Conservation (phyloP, 23 tunicate species). For the Halocynthia aurantium region DNA sequence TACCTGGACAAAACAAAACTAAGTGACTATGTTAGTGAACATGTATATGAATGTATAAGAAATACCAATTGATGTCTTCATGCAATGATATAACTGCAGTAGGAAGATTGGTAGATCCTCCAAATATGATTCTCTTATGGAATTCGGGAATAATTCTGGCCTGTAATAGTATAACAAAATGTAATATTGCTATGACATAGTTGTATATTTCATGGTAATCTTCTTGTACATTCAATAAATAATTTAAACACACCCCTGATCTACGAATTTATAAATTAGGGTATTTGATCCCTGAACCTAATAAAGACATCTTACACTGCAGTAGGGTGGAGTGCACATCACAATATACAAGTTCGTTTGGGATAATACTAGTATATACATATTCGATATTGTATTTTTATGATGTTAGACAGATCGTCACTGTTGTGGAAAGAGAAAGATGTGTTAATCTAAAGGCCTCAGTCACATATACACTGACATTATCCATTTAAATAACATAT, state of each 20-base stretch:
- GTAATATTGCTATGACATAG: too few relatives aligned
- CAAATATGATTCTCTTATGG: background rate
- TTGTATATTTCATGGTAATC: background rate
- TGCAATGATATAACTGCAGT: conserved; percentile 29
- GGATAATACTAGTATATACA: too few relatives aligned
- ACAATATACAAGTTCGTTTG: too few relatives aligned
- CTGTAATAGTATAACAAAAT: conserved; percentile 3
- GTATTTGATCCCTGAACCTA: too few relatives aligned
- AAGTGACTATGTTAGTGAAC: background rate
- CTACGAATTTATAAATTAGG: too few relatives aligned
- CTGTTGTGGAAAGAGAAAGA: too few relatives aligned
- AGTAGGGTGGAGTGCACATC: too few relatives aligned
- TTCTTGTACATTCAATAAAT: background rate
- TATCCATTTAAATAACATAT: background rate
- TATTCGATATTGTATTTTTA: too few relatives aligned
- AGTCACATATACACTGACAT: background rate
- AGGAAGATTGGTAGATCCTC: background rate
- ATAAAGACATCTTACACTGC: too few relatives aligned
- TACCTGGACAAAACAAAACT: conserved; percentile 22
- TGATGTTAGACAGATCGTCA: too few relatives aligned
- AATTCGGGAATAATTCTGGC: conserved; percentile 22
- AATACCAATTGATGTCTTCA: conserved; percentile 28
- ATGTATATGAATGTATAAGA: background rate
- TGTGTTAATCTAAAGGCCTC: too few relatives aligned
- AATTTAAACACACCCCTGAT: too few relatives aligned